phyloP scores from a whole-genome alignment of 2,888 invertebrate species.

The Leptinotarsa rubiginosa region DNA sequence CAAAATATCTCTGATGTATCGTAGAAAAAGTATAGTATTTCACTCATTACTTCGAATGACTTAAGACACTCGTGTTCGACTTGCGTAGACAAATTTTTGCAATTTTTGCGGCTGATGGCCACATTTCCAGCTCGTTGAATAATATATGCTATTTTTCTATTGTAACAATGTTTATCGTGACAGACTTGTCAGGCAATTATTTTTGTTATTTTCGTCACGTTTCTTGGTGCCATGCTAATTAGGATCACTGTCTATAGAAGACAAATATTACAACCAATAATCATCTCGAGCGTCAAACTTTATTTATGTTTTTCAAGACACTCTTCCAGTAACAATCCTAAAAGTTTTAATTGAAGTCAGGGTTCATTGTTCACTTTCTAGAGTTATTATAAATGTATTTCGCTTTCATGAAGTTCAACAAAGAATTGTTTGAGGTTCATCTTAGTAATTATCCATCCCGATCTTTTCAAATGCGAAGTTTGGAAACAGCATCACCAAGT shows the following conservation, averaged over 20 bases:
- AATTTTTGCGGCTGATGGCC: too few relatives aligned
- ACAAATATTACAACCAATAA: not conserved
- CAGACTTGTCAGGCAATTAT: too few relatives aligned
- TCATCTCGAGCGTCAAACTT: constrained; percentile 4
- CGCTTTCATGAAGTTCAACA: constrained; percentile 22
- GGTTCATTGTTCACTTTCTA: constrained; percentile 26
- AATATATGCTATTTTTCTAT: too few relatives aligned
- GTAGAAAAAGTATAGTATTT: too few relatives aligned
- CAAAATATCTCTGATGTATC: too few relatives aligned
- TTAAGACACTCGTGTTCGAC: too few relatives aligned
- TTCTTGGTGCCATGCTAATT: not conserved
- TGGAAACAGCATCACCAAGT: constrained; percentile 6
- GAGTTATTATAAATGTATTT: constrained; percentile 30
- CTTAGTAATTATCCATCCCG: constrained; percentile 9
- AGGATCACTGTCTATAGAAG: not conserved
- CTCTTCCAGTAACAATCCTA: constrained; percentile 11
- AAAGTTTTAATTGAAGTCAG: constrained; percentile 33
- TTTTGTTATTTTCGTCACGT: too few relatives aligned
- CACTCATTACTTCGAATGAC: too few relatives aligned
- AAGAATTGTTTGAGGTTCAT: constrained; percentile 29
- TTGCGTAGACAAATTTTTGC: too few relatives aligned
- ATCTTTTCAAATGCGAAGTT: constrained; percentile 20
- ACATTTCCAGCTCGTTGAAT: too few relatives aligned
- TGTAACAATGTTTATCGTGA: too few relatives aligned
- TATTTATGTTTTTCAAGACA: constrained; percentile 11